These are phyloP conservation scores for Herminia tarsipennalis DNA, from an alignment of 2,888 invertebrate genomes.

Conservation along the genomic window DNA sequence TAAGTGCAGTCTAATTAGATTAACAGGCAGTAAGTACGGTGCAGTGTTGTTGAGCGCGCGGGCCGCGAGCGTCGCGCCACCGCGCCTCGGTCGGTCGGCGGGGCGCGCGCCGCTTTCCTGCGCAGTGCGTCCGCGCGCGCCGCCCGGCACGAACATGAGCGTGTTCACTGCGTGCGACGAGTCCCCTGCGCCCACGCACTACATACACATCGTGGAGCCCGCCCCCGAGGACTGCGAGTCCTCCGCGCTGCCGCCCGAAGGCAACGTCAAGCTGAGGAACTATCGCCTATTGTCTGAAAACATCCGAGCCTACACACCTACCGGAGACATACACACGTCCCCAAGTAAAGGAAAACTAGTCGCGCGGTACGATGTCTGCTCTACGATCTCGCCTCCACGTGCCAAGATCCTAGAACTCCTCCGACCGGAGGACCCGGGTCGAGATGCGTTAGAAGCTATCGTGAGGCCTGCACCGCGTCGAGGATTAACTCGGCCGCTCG, in stretches of 20 bases:
- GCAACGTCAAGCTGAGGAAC: conserved; percentile 70
- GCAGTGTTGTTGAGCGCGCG: conserved; percentile 12
- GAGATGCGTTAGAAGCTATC: conserved; percentile 74
- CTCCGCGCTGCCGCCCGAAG: conserved; percentile 64
- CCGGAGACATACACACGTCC: conserved; percentile 70
- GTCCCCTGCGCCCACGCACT: conserved; percentile 46
- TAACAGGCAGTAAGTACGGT: conserved; percentile 7
- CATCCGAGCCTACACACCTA: conserved; percentile 71
- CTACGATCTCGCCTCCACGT: conserved; percentile 68
- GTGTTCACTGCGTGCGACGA: conserved; percentile 59
- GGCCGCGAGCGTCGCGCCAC: conserved; percentile 17
- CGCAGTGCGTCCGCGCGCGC: conserved; percentile 36
- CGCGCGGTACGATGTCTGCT: conserved; percentile 67
- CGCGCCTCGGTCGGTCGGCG: conserved; percentile 4
- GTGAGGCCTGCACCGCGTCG: conserved; percentile 73
- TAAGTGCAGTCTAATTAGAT: conserved; percentile 15
- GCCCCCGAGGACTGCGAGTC: conserved; percentile 59
- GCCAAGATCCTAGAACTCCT: conserved; percentile 73
- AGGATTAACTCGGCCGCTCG: conserved; percentile 68
- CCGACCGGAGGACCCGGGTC: conserved; percentile 71
- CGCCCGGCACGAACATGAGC: conserved; percentile 47
- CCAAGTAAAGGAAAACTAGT: conserved; percentile 70
- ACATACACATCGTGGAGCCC: conserved; percentile 69
- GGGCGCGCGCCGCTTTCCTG: conserved; percentile 12
- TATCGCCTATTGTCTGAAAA: conserved; percentile 70